Conservation (phyloP, 2,888 invertebrate species). For the Torymus texanus region DNA sequence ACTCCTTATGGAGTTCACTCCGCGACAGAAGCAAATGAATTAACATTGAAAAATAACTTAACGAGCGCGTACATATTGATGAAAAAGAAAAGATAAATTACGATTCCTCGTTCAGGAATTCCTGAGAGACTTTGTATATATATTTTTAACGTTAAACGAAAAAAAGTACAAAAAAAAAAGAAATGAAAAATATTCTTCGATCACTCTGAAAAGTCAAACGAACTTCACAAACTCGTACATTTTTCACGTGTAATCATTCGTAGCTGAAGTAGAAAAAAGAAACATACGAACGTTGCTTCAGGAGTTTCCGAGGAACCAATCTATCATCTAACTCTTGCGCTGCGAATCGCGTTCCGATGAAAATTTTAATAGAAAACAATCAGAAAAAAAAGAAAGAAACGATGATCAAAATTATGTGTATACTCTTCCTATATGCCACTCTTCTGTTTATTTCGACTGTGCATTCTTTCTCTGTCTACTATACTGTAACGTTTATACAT, state of each 20-base stretch:
- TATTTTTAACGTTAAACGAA: too few relatives aligned
- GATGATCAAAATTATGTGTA: conserved; percentile 15
- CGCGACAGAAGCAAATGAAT: conserved; percentile 8
- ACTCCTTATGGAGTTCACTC: conserved; percentile 15
- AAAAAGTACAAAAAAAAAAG: too few relatives aligned
- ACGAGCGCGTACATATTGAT: conserved; percentile 13
- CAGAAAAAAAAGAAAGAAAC: background rate
- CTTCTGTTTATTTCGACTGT: conserved; percentile 41
- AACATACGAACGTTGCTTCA: background rate
- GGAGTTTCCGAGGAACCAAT: conserved; percentile 36
- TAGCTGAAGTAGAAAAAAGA: background rate
- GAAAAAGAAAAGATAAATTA: background rate
- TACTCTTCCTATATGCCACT: conserved; percentile 28
- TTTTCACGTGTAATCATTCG: conserved; percentile 12
- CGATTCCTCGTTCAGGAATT: conserved; percentile 47
- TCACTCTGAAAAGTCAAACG: conserved; percentile 30
- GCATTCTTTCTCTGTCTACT: conserved; percentile 32
- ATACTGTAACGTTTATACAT: conserved; percentile 24
- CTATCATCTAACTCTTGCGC: background rate
- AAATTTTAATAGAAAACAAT: background rate
- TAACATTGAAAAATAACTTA: conserved; percentile 14
- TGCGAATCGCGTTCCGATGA: background rate
- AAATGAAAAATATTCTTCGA: conserved; percentile 24
- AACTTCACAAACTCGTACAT: background rate
- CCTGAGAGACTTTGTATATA: conserved; percentile 27